phyloP scores from a whole-genome alignment of 2,113 vertebrate genomes.

The Leptodactylus fuscus region DNA sequence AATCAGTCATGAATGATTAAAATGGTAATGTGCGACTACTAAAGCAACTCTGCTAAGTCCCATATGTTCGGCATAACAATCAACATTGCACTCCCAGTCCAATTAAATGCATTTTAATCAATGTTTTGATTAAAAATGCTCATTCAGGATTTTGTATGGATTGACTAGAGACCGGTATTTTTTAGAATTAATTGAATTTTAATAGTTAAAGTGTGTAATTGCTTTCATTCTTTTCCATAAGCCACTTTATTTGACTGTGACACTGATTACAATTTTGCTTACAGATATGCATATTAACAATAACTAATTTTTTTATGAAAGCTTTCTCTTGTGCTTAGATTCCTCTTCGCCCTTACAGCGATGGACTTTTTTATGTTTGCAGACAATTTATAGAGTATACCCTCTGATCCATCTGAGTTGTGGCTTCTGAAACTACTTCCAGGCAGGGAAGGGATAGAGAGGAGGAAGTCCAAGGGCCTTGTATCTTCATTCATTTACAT shows the following conservation, averaged over 20 bases:
- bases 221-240: background rate
- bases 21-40: conserved; percentile 31
- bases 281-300: background rate
- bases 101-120: conserved; percentile 42
- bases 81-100: conserved; percentile 5
- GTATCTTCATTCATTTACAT: no score
- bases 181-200: conserved; percentile 21
- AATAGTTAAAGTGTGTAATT: background rate
- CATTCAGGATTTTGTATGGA: conserved; percentile 23
- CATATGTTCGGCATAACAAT: conserved; percentile 15
- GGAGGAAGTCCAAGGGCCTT: no score
- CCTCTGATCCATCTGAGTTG: no score
- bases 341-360: no score
- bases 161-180: background rate
- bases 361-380: no score
- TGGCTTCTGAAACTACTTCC: no score
- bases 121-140: conserved; percentile 39
- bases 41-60: conserved; percentile 20
- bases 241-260: background rate
- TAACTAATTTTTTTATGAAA: background rate
- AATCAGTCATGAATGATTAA: conserved; percentile 25
- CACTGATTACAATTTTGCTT: background rate
- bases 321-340: no score
- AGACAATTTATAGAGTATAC: no score
- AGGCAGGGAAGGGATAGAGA: no score